Evolutionary conservation across 2,888 invertebrate genomes (phyloP).

Genomic region (Ganaspis brasiliensis): DNA sequence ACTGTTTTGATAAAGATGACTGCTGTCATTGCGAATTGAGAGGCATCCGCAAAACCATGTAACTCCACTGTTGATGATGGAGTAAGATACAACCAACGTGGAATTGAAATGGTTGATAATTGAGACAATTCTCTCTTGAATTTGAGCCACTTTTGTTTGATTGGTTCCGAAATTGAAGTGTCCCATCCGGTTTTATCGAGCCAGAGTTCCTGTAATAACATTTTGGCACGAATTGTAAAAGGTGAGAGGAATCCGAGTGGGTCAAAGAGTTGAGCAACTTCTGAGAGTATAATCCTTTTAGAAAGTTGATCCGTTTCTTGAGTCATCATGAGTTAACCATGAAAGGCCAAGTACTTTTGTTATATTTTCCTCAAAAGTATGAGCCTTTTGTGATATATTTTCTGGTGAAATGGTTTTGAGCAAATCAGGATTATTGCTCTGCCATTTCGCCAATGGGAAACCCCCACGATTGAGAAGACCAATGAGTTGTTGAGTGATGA

Average conservation of each 20-base stretch:
- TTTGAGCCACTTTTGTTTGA: conserved; percentile 44
- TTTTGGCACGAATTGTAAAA: conserved; percentile 44
- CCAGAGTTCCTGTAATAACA: conserved; percentile 52
- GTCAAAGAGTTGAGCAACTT: conserved; percentile 52
- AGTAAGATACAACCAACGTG: conserved; percentile 53
- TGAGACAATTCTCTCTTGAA: conserved; percentile 48
- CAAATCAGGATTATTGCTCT: background rate
- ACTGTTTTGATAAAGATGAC: conserved; percentile 30
- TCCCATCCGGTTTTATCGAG: conserved; percentile 55
- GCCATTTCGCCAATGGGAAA: conserved; percentile 52
- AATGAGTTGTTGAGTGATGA: conserved; percentile 40
- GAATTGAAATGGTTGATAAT: conserved; percentile 49
- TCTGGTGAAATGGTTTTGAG: background rate
- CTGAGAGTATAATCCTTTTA: conserved; percentile 43
- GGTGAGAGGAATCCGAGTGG: conserved; percentile 53
- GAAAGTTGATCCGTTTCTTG: background rate
- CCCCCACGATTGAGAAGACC: conserved; percentile 46
- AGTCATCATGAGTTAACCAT: conserved; percentile 37
- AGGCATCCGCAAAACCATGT: conserved; percentile 60
- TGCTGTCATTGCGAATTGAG: conserved; percentile 54
- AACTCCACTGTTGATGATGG: conserved; percentile 49
- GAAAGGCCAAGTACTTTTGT: conserved; percentile 51
- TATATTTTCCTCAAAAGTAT: conserved; percentile 46
- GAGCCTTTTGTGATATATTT: background rate
- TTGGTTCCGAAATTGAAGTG: conserved; percentile 43